phyloP scores from a whole-genome alignment of 2,888 invertebrate species.

The Oligia fasciuncula region DNA sequence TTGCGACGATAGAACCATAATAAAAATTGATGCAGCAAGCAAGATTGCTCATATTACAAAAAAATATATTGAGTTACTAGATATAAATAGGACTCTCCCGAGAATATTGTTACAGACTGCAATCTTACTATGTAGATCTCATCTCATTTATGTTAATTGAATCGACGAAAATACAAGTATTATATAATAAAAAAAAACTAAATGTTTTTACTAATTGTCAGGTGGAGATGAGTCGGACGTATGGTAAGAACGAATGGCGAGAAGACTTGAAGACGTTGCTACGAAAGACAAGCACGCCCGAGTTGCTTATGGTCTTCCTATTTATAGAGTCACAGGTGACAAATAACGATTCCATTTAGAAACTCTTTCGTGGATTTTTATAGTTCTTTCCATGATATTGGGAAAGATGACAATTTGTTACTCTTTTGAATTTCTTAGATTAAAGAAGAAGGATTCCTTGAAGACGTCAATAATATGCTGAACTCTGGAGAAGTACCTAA shows the following conservation, averaged over 20 bases:
- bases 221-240: slow-evolving; percentile 97
- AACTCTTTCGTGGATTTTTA: background rate
- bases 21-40: background rate
- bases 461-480: slow-evolving; percentile 97
- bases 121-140: background rate
- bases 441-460: slow-evolving; percentile 97
- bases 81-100: background rate
- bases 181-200: background rate
- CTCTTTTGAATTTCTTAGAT: slow-evolving; percentile 87
- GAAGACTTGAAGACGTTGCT: slow-evolving; percentile 96
- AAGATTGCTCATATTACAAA: too few species aligned
- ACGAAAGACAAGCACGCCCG: slow-evolving; percentile 94
- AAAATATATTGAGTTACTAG: background rate
- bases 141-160: background rate
- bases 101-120: background rate
- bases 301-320: slow-evolving; percentile 96
- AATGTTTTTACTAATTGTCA: slow-evolving; percentile 77
- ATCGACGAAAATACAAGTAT: background rate
- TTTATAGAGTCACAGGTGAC: slow-evolving; percentile 96
- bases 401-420: background rate
- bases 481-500: slow-evolving; percentile 98
- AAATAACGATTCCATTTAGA: background rate
- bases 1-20: background rate
- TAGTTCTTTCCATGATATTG: background rate
- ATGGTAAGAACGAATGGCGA: slow-evolving; percentile 96